A percentile compares a stretch with the other conserved stretches of the same genome.
phyloP scores from a whole-genome alignment of 1,140 invertebrate species.

The Eriocheir sinensis region DNA sequence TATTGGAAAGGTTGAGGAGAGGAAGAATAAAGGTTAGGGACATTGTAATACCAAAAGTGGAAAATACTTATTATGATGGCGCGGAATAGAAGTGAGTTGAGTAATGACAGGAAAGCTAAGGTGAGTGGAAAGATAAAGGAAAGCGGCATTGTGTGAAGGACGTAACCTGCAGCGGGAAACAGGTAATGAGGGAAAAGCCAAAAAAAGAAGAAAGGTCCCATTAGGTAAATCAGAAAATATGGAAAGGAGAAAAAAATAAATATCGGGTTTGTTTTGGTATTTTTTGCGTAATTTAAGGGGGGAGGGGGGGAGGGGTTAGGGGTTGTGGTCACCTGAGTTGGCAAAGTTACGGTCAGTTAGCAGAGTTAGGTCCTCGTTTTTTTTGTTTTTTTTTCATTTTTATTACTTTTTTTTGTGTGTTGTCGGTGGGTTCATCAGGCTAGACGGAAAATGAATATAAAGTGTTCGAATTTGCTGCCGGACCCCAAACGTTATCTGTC shows the following conservation, averaged over 20 bases:
- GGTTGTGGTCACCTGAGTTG: background rate
- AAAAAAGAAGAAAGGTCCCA: background rate
- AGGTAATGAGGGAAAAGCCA: too few relatives aligned
- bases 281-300: too few relatives aligned
- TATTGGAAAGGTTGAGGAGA: too few relatives aligned
- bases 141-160: too few relatives aligned
- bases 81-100: too few relatives aligned
- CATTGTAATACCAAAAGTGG: too few relatives aligned
- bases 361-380: background rate
- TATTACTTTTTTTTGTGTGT: background rate
- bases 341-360: background rate
- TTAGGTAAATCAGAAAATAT: background rate
- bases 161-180: too few relatives aligned
- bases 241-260: background rate
- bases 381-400: background rate
- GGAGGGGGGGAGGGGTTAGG: too few relatives aligned
- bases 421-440: constrained; percentile 11
- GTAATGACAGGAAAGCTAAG: too few relatives aligned
- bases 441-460: constrained; percentile 26
- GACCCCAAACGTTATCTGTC: background rate
- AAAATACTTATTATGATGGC: too few relatives aligned
- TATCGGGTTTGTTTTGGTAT: background rate
- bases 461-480: background rate
- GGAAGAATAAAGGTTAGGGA: background rate
- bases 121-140: too few relatives aligned